A percentile compares a stretch with the other conserved stretches of the same genome.
Conservation (phyloP, 53 echinoderm and acorn worm genomes). For the Echinometra lucunter region DNA sequence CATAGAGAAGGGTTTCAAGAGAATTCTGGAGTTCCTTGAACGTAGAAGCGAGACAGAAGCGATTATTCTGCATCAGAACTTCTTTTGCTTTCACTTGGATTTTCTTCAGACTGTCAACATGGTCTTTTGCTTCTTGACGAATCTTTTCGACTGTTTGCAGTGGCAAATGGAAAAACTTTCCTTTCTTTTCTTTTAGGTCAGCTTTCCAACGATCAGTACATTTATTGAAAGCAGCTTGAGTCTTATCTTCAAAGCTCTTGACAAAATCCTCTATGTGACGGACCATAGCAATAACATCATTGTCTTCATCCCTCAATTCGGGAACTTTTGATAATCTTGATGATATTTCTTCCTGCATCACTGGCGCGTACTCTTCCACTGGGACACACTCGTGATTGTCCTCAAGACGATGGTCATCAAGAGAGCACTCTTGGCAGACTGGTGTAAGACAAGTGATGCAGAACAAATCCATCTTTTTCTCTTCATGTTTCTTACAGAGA, state of each 20-base stretch:
- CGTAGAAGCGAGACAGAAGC: background rate
- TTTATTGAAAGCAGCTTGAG: background rate
- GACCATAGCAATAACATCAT: background rate
- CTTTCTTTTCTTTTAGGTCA: background rate
- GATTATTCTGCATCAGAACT: background rate
- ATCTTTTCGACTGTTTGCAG: background rate
- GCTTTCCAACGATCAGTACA: background rate
- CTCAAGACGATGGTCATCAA: background rate
- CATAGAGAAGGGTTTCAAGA: background rate
- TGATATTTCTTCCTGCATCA: background rate
- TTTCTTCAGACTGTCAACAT: background rate
- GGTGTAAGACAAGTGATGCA: background rate
- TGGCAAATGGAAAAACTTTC: background rate
- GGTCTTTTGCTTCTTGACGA: background rate
- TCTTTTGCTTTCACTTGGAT: background rate
- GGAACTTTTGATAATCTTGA: background rate
- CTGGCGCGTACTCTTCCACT: background rate
- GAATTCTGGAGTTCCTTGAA: background rate
- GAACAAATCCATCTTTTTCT: background rate
- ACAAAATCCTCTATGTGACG: background rate
- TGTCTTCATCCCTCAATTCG: background rate
- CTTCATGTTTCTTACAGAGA: conserved; percentile 1
- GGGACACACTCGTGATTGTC: background rate
- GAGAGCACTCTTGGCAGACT: background rate
- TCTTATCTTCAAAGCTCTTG: background rate